These are phyloP conservation scores for Drosophila leontia DNA, from an alignment of 1,140 invertebrate species.

Conservation along the genomic window DNA sequence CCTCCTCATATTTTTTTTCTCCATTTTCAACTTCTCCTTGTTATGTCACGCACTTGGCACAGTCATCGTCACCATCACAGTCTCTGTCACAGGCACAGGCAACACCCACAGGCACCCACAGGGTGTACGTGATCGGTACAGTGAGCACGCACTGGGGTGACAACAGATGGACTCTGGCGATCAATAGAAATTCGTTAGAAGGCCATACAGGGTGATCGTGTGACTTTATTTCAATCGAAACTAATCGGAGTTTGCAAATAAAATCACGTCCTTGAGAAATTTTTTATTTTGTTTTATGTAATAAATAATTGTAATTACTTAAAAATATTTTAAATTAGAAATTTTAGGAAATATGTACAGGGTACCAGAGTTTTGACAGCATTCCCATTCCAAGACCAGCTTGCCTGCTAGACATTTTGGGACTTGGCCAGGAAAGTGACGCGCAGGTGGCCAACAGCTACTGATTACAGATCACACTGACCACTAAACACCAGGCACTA, in stretches of 20 bases:
- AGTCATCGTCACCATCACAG: not conserved
- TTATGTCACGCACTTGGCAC: constrained; percentile 47
- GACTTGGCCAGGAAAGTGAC: constrained; percentile 51
- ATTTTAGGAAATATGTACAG: too few species aligned
- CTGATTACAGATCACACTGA: constrained; percentile 19
- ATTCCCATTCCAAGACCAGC: not conserved
- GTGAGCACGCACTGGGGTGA: constrained; percentile 35
- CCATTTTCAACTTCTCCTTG: constrained; percentile 23
- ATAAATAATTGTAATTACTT: not conserved
- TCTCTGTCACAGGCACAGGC: constrained; percentile 11
- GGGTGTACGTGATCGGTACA: constrained; percentile 41
- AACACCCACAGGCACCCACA: constrained; percentile 21
- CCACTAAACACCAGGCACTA: constrained; percentile 5
- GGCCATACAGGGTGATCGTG: constrained; percentile 5
- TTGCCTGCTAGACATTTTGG: constrained; percentile 33
- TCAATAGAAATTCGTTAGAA: constrained; percentile 15
- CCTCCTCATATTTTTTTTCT: not conserved
- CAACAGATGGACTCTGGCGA: constrained; percentile 21
- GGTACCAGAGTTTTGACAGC: not conserved
- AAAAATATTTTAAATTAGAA: not conserved
- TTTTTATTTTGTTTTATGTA: too few species aligned
- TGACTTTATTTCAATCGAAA: not conserved
- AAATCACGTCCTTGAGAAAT: not conserved
- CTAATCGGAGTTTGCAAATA: not conserved
- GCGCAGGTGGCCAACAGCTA: constrained; percentile 24